Evolutionary conservation across 2,888 invertebrate genomes (phyloP).

Genomic region (Cryptosula pallasiana): DNA sequence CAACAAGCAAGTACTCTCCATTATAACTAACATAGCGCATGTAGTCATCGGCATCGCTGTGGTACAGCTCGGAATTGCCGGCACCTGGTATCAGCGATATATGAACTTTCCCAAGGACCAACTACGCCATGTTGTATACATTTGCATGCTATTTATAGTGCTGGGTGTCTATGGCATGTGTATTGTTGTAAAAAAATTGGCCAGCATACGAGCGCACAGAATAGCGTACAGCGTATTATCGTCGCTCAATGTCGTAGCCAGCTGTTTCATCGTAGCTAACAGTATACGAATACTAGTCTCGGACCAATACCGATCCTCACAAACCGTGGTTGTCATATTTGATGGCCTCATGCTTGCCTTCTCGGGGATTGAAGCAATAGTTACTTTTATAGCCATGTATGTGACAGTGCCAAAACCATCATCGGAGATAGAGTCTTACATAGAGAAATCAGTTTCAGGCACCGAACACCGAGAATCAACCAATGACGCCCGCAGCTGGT

Average conservation of each 20-base stretch:
- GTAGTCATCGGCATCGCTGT: neutral
- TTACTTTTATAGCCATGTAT: neutral
- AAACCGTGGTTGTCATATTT: neutral
- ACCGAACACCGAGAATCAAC: neutral
- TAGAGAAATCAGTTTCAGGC: neutral
- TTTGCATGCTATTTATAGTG: constrained; percentile 3
- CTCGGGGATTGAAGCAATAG: neutral
- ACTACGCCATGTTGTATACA: constrained; percentile 8
- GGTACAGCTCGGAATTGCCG: constrained; percentile 11
- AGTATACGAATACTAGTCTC: neutral
- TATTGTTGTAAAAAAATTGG: neutral
- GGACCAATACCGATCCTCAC: neutral
- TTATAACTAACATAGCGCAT: neutral
- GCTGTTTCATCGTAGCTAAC: neutral
- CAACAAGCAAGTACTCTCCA: neutral
- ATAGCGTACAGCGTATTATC: neutral
- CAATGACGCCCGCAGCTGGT: neutral
- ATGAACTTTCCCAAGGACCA: constrained; percentile 20
- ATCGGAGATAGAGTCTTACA: too few species aligned
- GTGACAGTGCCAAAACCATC: neutral
- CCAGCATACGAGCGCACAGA: neutral
- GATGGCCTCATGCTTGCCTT: neutral
- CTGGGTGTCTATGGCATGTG: constrained; percentile 13
- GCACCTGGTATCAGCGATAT: constrained; percentile 12
- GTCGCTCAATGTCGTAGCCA: neutral